Evolutionary conservation across 2,113 vertebrate species (phyloP), one percentile per base, ranked within the genome.

Genomic region (Elgaria multicarinata): DNA sequence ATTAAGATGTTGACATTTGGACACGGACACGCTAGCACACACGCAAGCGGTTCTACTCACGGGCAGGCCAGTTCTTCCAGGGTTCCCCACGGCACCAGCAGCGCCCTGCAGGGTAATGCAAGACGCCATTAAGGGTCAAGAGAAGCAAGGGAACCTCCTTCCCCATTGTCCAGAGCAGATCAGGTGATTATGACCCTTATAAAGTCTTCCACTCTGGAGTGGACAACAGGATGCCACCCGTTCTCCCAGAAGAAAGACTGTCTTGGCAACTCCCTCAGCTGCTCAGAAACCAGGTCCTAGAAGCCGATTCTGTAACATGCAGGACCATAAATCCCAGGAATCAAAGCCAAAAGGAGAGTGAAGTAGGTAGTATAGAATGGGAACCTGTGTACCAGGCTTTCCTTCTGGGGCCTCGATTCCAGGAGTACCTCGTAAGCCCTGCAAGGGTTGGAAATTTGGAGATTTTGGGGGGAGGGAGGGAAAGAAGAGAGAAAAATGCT

Each of bases 361-460:
- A 76, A 69, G 62, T 76, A 93, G 91, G 86, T 81, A 92, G 90
- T 9, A 89, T 84, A 94, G 94, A 95, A 96, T 94, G 97, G 97
- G 96, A 97, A 97, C 97, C 97, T 97, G 96, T 96, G 95, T 97
- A 97, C 97, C 97, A 93, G 96, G 96, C 95, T 96, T 97, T 97
- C 97, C 97, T 96, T 97, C 97, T 79, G 96, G 2, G 0, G 96
- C 96, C 74, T 93, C 92, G 10, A 55, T 94, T 97, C 98, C 98
- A 0, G 93, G 96, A 88, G 92, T 81, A 31, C 98, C 98, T 62
- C 91, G 95, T 1, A 93, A 96, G 96, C 98, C 98, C 98, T 99
- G 95, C 14, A 76, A 95, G 86, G 67, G 85, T 62, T 46, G 26
- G 83, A 85, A 33, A n/a, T n/a, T n/a, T n/a, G n/a, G 42, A n/a